phyloP scores from a whole-genome alignment of 2,113 vertebrate genomes.

The Charina bottae region DNA sequence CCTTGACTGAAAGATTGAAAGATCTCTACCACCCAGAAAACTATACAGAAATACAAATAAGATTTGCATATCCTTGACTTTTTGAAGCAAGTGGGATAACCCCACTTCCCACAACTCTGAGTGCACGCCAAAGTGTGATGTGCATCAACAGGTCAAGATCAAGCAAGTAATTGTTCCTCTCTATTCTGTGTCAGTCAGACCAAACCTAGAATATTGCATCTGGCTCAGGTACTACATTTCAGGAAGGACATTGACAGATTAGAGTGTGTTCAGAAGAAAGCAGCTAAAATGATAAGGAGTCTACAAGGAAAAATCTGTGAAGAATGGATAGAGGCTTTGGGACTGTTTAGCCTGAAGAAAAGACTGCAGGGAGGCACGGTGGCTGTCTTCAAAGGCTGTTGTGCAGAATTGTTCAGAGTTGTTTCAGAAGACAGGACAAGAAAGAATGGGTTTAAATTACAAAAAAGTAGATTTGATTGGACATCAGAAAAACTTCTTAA shows the following conservation, averaged over 20 bases:
- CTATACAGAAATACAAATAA: background rate
- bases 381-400: background rate
- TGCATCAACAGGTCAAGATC: background rate
- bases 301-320: background rate
- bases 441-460: background rate
- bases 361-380: background rate
- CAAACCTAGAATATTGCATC: background rate
- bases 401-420: background rate
- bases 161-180: background rate
- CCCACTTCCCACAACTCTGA: background rate
- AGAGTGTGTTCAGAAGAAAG: background rate
- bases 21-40: background rate
- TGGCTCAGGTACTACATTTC: background rate
- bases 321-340: background rate
- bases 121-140: background rate
- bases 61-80: background rate
- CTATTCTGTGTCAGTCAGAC: background rate
- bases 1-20: background rate
- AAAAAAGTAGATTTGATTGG: background rate
- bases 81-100: background rate
- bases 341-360: background rate
- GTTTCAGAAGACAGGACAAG: background rate
- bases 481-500: background rate
- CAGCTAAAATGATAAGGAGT: background rate
- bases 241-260: background rate